Evolutionary conservation across 2,113 vertebrate genomes (phyloP).

Genomic region (Sylvia atricapilla): DNA sequence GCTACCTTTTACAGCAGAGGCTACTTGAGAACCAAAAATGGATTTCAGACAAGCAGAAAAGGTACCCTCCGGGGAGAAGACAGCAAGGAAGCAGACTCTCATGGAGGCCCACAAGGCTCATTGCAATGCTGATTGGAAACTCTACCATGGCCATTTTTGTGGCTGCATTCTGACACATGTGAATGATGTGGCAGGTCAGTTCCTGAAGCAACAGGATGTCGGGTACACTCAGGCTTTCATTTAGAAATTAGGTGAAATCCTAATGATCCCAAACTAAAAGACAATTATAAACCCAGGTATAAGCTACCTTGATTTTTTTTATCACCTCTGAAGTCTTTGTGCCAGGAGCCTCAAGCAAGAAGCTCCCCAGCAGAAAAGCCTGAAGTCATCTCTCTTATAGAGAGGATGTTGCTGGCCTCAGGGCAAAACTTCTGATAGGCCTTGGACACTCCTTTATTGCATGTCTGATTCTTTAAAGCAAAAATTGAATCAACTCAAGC

Average conservation of each 20-base stretch:
- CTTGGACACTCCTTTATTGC: background rate
- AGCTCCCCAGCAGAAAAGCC: background rate
- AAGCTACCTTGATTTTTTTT: background rate
- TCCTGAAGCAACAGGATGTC: background rate
- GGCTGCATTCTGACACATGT: background rate
- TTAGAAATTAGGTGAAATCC: background rate
- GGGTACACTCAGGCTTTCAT: background rate
- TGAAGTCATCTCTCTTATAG: background rate
- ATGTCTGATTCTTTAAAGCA: background rate
- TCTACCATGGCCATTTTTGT: background rate
- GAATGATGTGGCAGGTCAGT: rapidly evolving
- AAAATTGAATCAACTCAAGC: background rate
- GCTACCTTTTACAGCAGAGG: background rate
- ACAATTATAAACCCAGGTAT: background rate
- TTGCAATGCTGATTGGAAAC: background rate
- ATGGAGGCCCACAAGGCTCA: background rate
- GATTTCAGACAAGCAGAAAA: background rate
- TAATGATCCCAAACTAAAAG: background rate
- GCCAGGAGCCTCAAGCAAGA: background rate
- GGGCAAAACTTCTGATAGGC: background rate
- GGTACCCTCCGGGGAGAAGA: background rate
- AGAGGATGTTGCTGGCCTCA: background rate
- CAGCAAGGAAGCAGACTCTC: background rate
- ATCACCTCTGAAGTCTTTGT: background rate
- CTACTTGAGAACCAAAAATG: background rate